Base-by-base conservation (phyloP, 2,797 vertebrate species). In the Falco peregrinus region DNA sequence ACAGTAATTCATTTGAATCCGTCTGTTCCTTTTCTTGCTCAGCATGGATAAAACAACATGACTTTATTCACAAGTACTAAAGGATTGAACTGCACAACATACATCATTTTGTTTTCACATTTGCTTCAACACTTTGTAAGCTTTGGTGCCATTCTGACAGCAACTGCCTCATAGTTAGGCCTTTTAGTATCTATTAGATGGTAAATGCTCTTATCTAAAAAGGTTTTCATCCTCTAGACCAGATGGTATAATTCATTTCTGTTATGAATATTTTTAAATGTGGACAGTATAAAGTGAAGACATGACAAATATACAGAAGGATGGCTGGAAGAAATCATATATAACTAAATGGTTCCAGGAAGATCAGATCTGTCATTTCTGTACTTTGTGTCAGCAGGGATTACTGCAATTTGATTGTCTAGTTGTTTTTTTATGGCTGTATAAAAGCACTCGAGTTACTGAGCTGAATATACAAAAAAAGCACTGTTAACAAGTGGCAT, bases 161-260 rank as follows among this genome's bases (percentile, higher is more conserved):
- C 33, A 70, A 11, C 43, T 87, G 35, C 65, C 29, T 92, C 65
- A 61, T 47, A 79, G 17, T 65, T 75, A 39, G 2, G 7, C 61
- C 39, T 86, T 88, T 81, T 39, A 69, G 43, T 35, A 65, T 39
- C 69, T 74, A 84, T 88, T 86, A 95, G 35, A 33, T 33, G 33
- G 19, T 33, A 95, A 61, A 90, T 73, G 35, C 28, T 87, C 26
- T 84, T 57, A 65, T 78, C 57, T 90, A 70, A 86, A 95, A 93
- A 81, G 15, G 50, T 35, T 91, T 93, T 61, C 2, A 3, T 90
- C 91, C 81, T 81, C 61, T 81, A 84, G 65, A 78, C 14, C 21
- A 84, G 76, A 84, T 68, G 37, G n/a, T 75, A 61, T 88, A 84
- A 95, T 77, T 93, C 13, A 87, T 93, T 95, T 95, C 61, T 83